phyloP scores from a whole-genome alignment of 2,797 vertebrate species.

The Triplophysa bombifrons region DNA sequence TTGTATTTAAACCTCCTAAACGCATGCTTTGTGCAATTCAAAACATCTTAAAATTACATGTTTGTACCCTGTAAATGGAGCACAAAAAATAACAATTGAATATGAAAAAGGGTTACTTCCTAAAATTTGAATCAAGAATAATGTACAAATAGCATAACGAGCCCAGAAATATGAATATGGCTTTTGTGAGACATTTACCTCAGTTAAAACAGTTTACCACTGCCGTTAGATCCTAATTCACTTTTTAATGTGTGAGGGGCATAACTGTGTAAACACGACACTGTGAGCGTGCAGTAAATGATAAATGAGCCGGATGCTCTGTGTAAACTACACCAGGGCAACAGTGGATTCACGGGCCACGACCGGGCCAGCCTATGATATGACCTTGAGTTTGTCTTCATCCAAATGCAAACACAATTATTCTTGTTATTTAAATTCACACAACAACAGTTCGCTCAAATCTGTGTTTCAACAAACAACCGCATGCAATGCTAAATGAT shows the following conservation, averaged over 20 bases:
- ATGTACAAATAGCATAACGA: neutral
- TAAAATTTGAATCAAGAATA: neutral
- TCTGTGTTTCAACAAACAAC: conserved; percentile 44
- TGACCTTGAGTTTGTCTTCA: conserved; percentile 59
- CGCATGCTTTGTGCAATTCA: neutral
- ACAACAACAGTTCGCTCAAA: conserved; percentile 40
- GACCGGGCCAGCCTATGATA: conserved; percentile 51
- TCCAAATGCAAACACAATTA: conserved; percentile 55
- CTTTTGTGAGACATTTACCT: conserved; percentile 38
- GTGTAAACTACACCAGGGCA: conserved; percentile 55
- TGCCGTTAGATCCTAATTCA: conserved; percentile 67
- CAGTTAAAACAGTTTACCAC: conserved; percentile 61
- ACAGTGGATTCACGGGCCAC: conserved; percentile 60
- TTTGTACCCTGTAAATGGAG: conserved; percentile 52
- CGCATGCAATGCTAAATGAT: neutral
- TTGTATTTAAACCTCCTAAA: neutral
- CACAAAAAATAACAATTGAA: too few species aligned
- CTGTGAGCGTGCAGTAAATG: conserved; percentile 61
- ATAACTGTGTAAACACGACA: conserved; percentile 64
- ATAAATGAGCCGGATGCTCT: conserved; percentile 57
- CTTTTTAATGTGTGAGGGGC: conserved; percentile 65
- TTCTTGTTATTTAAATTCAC: conserved; percentile 51
- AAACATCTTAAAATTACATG: neutral
- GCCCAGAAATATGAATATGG: neutral
- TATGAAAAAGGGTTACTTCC: neutral